Conservation (phyloP, 2,797 vertebrate species). For the Hoplostethus atlanticus region DNA sequence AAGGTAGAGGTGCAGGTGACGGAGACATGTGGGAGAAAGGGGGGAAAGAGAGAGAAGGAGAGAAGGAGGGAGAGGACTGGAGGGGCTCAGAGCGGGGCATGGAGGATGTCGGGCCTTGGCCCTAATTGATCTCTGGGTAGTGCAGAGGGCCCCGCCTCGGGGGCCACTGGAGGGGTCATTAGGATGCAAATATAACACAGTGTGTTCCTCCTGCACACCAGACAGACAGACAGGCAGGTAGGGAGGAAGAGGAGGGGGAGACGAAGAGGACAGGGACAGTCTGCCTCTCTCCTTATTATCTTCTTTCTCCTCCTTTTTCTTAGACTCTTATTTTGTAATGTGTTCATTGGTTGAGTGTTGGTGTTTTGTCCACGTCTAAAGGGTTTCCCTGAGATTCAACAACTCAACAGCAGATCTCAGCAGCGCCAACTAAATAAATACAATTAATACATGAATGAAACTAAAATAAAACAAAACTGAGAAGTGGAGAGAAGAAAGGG, state of each 20-base stretch:
- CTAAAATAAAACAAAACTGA: conserved; percentile 26
- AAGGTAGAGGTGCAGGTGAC: conserved; percentile 51
- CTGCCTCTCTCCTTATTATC: conserved; percentile 52
- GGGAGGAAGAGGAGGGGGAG: background rate
- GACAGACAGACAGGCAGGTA: conserved; percentile 50
- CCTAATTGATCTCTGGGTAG: conserved; percentile 89
- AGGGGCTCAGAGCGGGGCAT: conserved; percentile 70
- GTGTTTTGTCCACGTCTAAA: conserved; percentile 22
- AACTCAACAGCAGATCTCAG: conserved; percentile 9
- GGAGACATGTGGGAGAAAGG: conserved; percentile 60
- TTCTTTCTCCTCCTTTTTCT: conserved; percentile 26
- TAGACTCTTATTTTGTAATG: conserved; percentile 29
- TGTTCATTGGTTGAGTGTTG: background rate
- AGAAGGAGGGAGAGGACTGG: conserved; percentile 35
- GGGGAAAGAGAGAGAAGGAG: conserved; percentile 44
- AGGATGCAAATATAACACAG: conserved; percentile 85
- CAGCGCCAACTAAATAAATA: conserved; percentile 3
- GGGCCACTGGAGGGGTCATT: conserved; percentile 84
- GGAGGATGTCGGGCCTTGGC: conserved; percentile 69
- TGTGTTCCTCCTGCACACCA: conserved; percentile 69
- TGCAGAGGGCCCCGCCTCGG: conserved; percentile 81
- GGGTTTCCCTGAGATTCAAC: background rate
- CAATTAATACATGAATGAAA: background rate
- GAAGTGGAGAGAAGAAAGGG: conserved; percentile 1
- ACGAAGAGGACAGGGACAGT: conserved; percentile 29